Base-by-base conservation (phyloP, 1,140 invertebrate species). In the Anastrepha obliqua region DNA sequence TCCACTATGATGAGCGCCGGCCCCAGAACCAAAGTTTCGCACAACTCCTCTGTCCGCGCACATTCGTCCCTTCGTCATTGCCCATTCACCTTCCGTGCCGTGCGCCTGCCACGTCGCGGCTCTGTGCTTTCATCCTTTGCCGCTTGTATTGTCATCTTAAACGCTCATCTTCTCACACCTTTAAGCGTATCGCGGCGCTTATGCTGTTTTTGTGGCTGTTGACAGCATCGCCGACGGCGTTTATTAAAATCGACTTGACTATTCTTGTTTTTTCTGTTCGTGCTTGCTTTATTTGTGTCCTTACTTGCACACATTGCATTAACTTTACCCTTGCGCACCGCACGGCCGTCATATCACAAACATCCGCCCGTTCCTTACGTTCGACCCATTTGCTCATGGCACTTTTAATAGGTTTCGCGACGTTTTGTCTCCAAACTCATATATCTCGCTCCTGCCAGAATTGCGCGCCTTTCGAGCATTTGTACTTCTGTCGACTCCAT, bases 161-260 rank as follows among this genome's bases (percentile, higher is more conserved):
- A 81, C 42, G 74, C 47, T 81, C 47, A 81, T 81, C 67, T 74
- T 11, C 47, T 29, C 29, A 29, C 74, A 47, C 11, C 74, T 55
- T 51, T 81, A 55, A 55, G 74, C 47, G 47, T 55, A 55, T 55
- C 47, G 7, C 29, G n/a, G 13, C 9, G 6, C 74, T 55, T 81
- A 55, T 81, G n/a, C 20, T 17, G 13, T 62, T 86, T 17, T 42
- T 47, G 42, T 86, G 29, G 65, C 62, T 29, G n/a, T 15, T 81
- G 47, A 20, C 44, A 55, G 51, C 70, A 59, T 44, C 55, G 20
- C 39, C 67, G 67, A 81, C 58, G 81, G 51, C 88, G 81, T 87
- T 88, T 88, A 88, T 88, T 87, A 88, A 88, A 88, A 88, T 88
- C 86, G 62, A 86, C 86, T 87, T 70, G 20, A n/a, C 29, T 44